Percentiles rank a stretch among this genome's conserved stretches.
Conservation (phyloP, 2,888 invertebrate genomes). For the Stenodera caucasica region DNA sequence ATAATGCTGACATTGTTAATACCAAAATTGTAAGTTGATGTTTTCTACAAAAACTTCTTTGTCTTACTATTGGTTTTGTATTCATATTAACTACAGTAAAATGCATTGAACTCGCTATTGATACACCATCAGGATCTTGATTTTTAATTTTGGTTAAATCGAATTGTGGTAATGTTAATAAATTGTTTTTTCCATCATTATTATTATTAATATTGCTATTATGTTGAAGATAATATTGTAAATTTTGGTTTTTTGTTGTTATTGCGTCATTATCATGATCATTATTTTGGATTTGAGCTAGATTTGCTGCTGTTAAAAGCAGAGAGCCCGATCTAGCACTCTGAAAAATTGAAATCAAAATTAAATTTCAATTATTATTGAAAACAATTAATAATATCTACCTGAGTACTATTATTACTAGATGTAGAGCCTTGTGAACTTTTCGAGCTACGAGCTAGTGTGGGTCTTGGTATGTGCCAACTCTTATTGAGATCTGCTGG, state of each 20-base stretch:
- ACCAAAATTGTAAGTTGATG: conserved; percentile 82
- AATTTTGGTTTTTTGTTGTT: conserved; percentile 47
- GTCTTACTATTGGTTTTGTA: conserved; percentile 57
- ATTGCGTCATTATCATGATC: conserved; percentile 31
- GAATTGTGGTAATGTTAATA: conserved; percentile 18
- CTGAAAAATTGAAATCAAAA: conserved; percentile 57
- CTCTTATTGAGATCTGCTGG: conserved; percentile 57
- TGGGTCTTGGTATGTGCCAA: conserved; percentile 86
- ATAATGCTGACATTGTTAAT: conserved; percentile 78
- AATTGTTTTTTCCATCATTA: conserved; percentile 19
- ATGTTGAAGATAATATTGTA: conserved; percentile 49
- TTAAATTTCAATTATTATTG: background rate
- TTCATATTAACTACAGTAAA: conserved; percentile 81
- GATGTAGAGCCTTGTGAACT: conserved; percentile 72
- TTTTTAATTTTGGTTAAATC: conserved; percentile 40
- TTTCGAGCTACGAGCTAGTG: conserved; percentile 66
- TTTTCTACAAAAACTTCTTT: conserved; percentile 71
- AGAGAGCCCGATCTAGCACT: conserved; percentile 81
- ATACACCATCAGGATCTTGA: conserved; percentile 65
- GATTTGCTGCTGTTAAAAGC: conserved; percentile 77
- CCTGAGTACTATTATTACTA: conserved; percentile 78
- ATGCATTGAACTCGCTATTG: conserved; percentile 83
- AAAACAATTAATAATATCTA: conserved; percentile 54
- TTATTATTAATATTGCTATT: conserved; percentile 32
- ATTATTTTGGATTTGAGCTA: conserved; percentile 52